Evolutionary conservation across 2,797 vertebrate genomes (phyloP).

Genomic region (Spea hammondii): DNA sequence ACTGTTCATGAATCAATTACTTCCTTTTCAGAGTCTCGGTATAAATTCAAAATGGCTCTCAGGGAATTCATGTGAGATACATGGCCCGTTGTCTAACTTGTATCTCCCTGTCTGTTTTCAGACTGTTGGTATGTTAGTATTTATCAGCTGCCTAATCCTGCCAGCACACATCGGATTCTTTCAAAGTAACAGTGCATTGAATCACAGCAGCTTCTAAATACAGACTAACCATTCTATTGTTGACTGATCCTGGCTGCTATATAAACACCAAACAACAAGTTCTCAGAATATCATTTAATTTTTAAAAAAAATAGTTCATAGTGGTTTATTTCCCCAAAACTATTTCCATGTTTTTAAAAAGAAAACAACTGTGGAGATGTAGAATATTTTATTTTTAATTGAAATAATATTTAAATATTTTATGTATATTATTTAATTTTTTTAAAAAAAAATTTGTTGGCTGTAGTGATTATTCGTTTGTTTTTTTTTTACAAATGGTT

Average conservation of each 20-base stretch:
- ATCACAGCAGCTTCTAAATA: slow-evolving; percentile 74
- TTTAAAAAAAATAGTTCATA: slow-evolving; percentile 75
- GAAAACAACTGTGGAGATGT: no score
- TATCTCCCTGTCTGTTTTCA: slow-evolving; percentile 61
- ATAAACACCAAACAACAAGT: slow-evolving; percentile 71
- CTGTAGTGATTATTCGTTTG: no score
- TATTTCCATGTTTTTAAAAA: no score
- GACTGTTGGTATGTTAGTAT: slow-evolving; percentile 66
- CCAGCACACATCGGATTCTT: slow-evolving; percentile 66
- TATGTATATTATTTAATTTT: no score
- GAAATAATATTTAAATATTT: no score
- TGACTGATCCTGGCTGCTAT: slow-evolving; percentile 74
- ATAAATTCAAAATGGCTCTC: slow-evolving; percentile 72
- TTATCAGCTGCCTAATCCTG: slow-evolving; percentile 68
- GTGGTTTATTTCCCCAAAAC: slow-evolving; percentile 46
- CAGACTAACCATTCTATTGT: slow-evolving; percentile 67
- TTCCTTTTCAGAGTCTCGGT: slow-evolving; percentile 64
- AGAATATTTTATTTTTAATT: no score
- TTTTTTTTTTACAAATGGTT: no score
- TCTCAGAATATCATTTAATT: slow-evolving; percentile 66
- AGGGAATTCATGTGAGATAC: slow-evolving; percentile 65
- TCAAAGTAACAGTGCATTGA: slow-evolving; percentile 70
- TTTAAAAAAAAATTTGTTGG: no score
- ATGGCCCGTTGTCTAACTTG: slow-evolving; percentile 61
- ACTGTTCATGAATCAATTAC: slow-evolving; percentile 71